These are phyloP conservation scores for Probosciger aterrimus DNA, from an alignment of 2,113 vertebrate species.

Conservation along the genomic window DNA sequence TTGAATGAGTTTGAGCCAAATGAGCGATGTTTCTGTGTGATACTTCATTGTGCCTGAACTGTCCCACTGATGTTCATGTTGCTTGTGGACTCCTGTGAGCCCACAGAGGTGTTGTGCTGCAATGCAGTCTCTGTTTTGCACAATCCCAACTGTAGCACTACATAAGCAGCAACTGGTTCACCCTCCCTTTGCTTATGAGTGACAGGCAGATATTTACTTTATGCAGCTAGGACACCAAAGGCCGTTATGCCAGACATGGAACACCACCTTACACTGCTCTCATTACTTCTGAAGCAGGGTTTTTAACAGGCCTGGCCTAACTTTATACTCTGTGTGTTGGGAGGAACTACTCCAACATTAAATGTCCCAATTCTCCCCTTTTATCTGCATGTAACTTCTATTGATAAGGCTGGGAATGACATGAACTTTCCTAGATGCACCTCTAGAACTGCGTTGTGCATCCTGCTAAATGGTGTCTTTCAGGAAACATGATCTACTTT, in stretches of 20 bases:
- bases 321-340: not conserved
- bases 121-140: not conserved
- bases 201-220: not conserved
- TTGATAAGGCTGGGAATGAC: not conserved
- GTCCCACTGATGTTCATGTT: rapidly evolving
- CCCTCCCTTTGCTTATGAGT: not conserved
- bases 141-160: not conserved
- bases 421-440: not conserved
- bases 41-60: not conserved
- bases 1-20: not conserved
- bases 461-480: not conserved
- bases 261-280: rapidly evolving
- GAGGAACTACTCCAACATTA: not conserved
- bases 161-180: not conserved
- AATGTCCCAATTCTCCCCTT: not conserved
- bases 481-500: not conserved
- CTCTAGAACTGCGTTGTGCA: not conserved
- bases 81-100: not conserved
- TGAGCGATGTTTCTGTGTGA: not conserved
- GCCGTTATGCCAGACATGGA: not conserved
- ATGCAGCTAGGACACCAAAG: not conserved
- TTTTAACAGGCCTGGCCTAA: not conserved
- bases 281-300: not conserved
- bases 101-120: not conserved
- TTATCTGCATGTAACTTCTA: not conserved